A percentile compares a stretch with the other conserved stretches of the same genome.
Evolutionary conservation across 30 jellyfish, hydroid and myxozoan genomes (phyloP).

Genomic region (Hydractinia symbiolongicarpus): DNA sequence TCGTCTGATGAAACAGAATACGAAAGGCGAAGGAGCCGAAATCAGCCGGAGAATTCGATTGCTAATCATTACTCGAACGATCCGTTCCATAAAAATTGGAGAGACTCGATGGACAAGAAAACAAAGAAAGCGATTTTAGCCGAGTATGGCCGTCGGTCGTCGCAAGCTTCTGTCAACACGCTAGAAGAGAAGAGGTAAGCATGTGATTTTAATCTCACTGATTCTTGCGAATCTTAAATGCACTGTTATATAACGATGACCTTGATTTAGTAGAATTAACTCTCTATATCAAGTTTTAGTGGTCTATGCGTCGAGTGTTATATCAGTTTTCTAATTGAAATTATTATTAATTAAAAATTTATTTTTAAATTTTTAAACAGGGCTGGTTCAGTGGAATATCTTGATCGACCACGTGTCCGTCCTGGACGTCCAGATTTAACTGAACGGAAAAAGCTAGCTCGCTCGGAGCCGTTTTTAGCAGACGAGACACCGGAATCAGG

Average conservation of each 20-base stretch:
- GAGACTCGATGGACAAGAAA: constrained; percentile 86
- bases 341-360: too few relatives aligned
- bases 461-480: constrained; percentile 79
- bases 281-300: too few relatives aligned
- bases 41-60: constrained; percentile 56
- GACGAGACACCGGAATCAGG: constrained; percentile 44
- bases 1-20: constrained; percentile 68
- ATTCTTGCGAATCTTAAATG: too few relatives aligned
- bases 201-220: too few relatives aligned
- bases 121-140: constrained; percentile 76
- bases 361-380: constrained; percentile 11
- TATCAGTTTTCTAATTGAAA: not conserved
- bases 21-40: constrained; percentile 32
- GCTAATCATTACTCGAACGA: constrained; percentile 94
- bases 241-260: too few relatives aligned
- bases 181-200: constrained; percentile 31
- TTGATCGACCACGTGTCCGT: constrained; percentile 72
- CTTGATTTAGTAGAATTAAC: too few relatives aligned
- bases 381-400: constrained; percentile 75
- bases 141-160: constrained; percentile 56
- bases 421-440: constrained; percentile 77
- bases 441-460: constrained; percentile 77
- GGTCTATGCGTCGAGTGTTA: not conserved
- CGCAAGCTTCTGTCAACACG: constrained; percentile 48
- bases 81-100: constrained; percentile 83